Conservation (phyloP, 92 coral and sea anemone genomes). For the Phenganax marumi region DNA sequence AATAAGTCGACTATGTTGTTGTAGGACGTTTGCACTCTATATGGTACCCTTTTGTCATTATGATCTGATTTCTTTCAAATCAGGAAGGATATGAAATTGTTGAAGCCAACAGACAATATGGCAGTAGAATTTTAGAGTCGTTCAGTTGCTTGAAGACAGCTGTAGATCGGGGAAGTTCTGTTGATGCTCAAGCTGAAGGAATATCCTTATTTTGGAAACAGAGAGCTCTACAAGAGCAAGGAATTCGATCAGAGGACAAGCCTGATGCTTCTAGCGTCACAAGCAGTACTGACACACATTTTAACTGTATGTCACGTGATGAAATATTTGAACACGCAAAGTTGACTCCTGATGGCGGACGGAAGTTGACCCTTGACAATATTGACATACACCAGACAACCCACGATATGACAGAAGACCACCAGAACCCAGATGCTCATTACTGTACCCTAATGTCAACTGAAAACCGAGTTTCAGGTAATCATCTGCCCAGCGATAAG, state of each 20-base stretch:
- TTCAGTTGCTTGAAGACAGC: neutral
- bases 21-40: no score
- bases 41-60: neutral
- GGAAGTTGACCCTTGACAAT: conserved; percentile 38
- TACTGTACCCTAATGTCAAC: conserved; percentile 62
- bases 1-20: no score
- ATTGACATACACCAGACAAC: conserved; percentile 37
- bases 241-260: neutral
- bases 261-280: neutral
- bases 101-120: conserved; percentile 1
- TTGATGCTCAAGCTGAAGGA: conserved; percentile 15
- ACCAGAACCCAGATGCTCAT: conserved; percentile 66
- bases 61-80: neutral
- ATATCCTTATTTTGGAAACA: conserved; percentile 15
- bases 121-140: conserved; percentile 19
- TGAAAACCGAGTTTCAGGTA: conserved; percentile 68
- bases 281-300: neutral
- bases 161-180: conserved; percentile 1
- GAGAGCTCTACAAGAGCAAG: neutral
- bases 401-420: conserved; percentile 66
- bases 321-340: neutral
- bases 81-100: neutral
- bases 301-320: conserved; percentile 13
- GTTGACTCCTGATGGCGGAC: conserved; percentile 33
- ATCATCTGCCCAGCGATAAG: conserved; percentile 46